Evolutionary conservation across 2,888 invertebrate genomes (phyloP).

Genomic region (Poecilobothrus nobilitatus): DNA sequence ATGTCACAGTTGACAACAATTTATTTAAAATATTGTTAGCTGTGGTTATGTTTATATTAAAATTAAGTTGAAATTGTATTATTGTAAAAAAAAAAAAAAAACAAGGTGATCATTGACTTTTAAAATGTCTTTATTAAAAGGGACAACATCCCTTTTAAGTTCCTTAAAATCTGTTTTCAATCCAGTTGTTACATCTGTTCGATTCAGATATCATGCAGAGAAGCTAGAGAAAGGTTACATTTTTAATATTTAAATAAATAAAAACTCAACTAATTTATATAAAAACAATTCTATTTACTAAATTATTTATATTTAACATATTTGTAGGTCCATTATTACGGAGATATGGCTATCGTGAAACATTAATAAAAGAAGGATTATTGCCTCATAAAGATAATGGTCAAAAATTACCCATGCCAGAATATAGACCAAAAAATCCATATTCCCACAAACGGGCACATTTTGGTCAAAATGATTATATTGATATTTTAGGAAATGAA

Average conservation of each 20-base stretch:
- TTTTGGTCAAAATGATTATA: slow-evolving; percentile 95
- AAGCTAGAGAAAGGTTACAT: slow-evolving; percentile 2
- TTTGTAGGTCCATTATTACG: slow-evolving; percentile 50
- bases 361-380: slow-evolving; percentile 56
- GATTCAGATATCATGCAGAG: slow-evolving; percentile 21
- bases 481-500: slow-evolving; percentile 87
- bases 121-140: background rate
- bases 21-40: no score
- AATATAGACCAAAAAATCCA: slow-evolving; percentile 60
- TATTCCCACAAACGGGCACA: slow-evolving; percentile 73
- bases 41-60: no score
- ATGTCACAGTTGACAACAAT: no score
- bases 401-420: slow-evolving; percentile 54
- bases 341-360: slow-evolving; percentile 59
- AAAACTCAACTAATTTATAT: no score
- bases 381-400: slow-evolving; percentile 57
- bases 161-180: slow-evolving; percentile 10
- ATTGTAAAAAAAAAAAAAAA: no score
- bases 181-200: slow-evolving; percentile 17
- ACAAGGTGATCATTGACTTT: no score
- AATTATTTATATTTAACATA: background rate
- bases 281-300: no score
- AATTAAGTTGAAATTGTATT: no score
- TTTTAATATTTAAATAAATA: background rate
- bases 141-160: background rate